Evolutionary conservation across 2,797 vertebrate species (phyloP).

Genomic region (Caiman crocodilus): DNA sequence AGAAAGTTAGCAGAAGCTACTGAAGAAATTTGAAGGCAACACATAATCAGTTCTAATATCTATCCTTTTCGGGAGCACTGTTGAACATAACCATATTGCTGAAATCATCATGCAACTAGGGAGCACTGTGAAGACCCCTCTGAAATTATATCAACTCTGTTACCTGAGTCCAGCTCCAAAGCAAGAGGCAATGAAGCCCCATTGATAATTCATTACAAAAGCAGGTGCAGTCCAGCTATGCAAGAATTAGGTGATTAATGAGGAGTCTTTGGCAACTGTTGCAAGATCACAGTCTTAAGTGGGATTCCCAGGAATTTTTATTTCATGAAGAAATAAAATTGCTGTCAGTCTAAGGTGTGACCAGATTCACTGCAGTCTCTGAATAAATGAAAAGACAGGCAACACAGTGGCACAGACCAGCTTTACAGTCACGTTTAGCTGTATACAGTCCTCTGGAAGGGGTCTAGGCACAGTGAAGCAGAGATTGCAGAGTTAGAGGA

Average conservation of each 20-base stretch:
- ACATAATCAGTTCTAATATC: neutral
- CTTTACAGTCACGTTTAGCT: neutral
- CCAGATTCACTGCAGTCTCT: neutral
- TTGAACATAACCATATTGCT: accelerated
- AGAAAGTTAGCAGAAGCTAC: neutral
- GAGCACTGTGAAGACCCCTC: accelerated
- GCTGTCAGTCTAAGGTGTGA: neutral
- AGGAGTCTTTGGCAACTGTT: accelerated
- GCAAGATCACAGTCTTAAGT: neutral
- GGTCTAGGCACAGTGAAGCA: neutral
- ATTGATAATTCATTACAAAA: accelerated
- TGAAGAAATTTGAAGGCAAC: neutral
- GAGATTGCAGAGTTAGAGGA: neutral
- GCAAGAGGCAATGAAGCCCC: neutral
- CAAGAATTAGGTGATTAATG: accelerated
- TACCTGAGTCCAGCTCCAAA: neutral
- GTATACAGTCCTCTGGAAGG: neutral
- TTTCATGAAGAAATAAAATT: neutral
- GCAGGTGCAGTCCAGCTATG: accelerated
- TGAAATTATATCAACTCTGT: neutral
- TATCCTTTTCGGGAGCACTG: accelerated
- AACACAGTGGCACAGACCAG: neutral
- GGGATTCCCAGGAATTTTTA: neutral
- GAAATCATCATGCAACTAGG: accelerated
- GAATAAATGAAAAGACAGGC: neutral